phyloP scores from a whole-genome alignment of 2,797 vertebrate species.

The Microchirus variegatus region DNA sequence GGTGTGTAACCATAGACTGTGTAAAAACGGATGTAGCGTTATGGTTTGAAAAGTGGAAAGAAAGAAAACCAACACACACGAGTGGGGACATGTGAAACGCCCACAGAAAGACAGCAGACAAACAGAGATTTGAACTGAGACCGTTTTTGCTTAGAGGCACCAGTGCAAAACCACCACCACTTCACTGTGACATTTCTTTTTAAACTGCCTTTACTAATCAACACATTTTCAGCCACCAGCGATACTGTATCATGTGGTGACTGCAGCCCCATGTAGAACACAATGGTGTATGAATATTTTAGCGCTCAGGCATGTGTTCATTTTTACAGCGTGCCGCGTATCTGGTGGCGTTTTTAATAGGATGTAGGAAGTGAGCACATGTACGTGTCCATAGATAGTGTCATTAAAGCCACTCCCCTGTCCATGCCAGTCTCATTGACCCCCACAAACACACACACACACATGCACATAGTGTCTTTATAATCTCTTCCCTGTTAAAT shows the following conservation, averaged over 20 bases:
- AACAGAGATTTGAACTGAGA: too few species aligned
- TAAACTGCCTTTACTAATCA: too few species aligned
- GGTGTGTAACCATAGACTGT: too few species aligned
- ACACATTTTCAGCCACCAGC: too few species aligned
- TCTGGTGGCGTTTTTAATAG: constrained; percentile 1
- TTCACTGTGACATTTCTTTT: too few species aligned
- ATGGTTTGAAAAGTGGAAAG: too few species aligned
- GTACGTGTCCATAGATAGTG: constrained; percentile 24
- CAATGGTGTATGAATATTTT: constrained; percentile 4
- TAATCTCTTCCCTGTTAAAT: constrained; percentile 64
- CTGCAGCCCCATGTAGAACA: constrained; percentile 6
- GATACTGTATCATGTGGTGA: not conserved
- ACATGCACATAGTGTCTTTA: constrained; percentile 12
- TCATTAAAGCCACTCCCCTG: constrained; percentile 29
- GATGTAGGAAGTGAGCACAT: constrained; percentile 3
- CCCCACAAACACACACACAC: constrained; percentile 1
- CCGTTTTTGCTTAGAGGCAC: too few species aligned
- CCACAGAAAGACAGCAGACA: too few species aligned
- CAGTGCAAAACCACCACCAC: too few species aligned
- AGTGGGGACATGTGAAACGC: too few species aligned
- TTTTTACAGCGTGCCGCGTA: constrained; percentile 1
- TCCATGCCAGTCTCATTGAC: constrained; percentile 24
- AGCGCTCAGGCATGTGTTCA: not conserved
- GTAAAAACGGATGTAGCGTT: too few species aligned
- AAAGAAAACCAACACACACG: too few species aligned